Base-by-base conservation (phyloP, 2,888 invertebrate species). In the Caenorhabditis becei region DNA sequence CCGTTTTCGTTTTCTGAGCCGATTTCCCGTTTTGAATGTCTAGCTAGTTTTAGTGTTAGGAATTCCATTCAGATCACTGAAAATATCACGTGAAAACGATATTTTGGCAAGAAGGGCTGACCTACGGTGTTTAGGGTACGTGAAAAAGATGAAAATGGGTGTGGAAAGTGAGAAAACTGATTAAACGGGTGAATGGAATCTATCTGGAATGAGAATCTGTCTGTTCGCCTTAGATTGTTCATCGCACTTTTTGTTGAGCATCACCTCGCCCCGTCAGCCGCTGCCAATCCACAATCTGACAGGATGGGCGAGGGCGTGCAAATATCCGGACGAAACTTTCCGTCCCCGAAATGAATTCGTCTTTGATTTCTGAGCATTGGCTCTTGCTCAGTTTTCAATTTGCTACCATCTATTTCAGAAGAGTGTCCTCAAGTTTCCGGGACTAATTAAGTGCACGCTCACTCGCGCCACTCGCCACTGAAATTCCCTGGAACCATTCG, bases 341-440 rank as follows among this genome's bases (percentile, higher is more conserved):
- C n/a, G n/a, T n/a, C n/a, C n/a, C n/a, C 49, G 49, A 74, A 65
- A 65, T 62, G 74, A 74, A 59, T 53, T 72, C 72, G 72, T 63
- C 58, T 65, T 37, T 74, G 74, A 74, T 74, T 74, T 58, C 41
- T 74, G 74, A 74, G 65, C 74, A 74, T 65, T 74, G 74, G 37
- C 58, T 59, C 63, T 24, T n/a, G n/a, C 32, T 41, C 14, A 11
- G 14, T 2, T 32, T 20, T 35, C 20, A 3, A 18, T 1, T 11
- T 18, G 32, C 54, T 32, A 56, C 26, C 32, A 24, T 54, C 53
- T 23, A 20, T 41, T 47, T 47, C 47, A 47, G 41, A 7, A 41
- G 14, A 41, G 41, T 7, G 41, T 35, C 23, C 10, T 24, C 47
- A 23, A 23, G 41, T 26, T 59, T 61, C 44, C 61, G 47, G 18